Percentiles rank a stretch among this genome's conserved stretches.
These are phyloP conservation scores for Atrichornis clamosus DNA, from an alignment of 2,113 vertebrate genomes.

Conservation along the genomic window DNA sequence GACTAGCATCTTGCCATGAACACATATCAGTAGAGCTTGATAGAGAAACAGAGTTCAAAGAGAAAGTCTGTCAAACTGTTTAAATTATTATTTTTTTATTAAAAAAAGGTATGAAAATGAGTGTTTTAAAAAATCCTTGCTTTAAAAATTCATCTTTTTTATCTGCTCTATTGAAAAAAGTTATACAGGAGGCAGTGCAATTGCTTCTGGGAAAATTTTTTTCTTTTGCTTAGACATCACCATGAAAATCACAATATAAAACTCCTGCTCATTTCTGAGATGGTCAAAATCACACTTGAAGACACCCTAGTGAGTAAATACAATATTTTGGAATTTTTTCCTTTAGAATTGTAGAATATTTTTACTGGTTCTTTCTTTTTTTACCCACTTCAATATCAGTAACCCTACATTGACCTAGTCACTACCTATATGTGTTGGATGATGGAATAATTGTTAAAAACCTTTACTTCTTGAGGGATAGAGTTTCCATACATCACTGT, in stretches of 20 bases:
- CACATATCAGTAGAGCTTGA: background rate
- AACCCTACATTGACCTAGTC: background rate
- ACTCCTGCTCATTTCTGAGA: background rate
- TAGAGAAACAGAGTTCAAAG: no score
- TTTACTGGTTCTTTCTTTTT: background rate
- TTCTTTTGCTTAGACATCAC: background rate
- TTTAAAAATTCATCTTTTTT: background rate
- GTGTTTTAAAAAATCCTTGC: background rate
- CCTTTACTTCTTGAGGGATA: background rate
- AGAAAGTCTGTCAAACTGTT: background rate
- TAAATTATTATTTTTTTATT: background rate
- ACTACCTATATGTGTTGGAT: background rate
- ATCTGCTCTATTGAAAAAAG: background rate
- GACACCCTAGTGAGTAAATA: background rate
- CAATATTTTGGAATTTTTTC: background rate
- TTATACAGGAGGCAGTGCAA: background rate
- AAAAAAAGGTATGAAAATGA: background rate
- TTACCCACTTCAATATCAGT: background rate
- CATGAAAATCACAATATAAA: background rate
- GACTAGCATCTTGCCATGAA: background rate
- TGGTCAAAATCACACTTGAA: background rate
- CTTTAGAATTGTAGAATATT: background rate
- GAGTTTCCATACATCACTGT: conserved; percentile 39
- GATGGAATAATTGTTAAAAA: conserved; percentile 23
- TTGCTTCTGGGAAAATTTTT: background rate